Conservation (phyloP, 2,113 vertebrate species). For the Rhinolophus ferrumequinum region DNA sequence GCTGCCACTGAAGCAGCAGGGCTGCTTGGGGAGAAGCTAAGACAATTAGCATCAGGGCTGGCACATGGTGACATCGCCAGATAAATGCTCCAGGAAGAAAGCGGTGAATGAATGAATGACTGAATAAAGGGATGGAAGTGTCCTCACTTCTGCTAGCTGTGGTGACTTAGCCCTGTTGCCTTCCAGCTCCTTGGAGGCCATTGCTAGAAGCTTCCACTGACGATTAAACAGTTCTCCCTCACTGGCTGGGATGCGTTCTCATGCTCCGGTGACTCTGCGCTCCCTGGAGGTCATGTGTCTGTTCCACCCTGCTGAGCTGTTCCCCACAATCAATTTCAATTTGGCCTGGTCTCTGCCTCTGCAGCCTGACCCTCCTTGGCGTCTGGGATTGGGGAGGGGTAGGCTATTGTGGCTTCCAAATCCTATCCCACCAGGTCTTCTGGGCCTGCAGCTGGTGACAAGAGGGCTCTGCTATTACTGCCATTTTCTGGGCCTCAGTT, state of each 20-base stretch:
- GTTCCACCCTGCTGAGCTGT: constrained; percentile 74
- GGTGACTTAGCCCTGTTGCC: neutral
- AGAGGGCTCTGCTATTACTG: neutral
- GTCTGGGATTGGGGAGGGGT: neutral
- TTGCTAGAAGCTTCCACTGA: neutral
- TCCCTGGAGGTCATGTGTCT: constrained; percentile 58
- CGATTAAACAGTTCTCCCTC: neutral
- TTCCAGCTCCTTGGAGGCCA: neutral
- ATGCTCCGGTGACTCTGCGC: neutral
- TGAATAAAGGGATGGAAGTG: fast-evolving
- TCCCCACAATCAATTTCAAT: constrained; percentile 75
- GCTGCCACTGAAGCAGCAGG: neutral
- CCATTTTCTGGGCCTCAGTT: neutral
- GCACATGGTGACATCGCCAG: fast-evolving
- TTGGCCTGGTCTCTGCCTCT: constrained; percentile 61
- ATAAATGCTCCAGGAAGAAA: neutral
- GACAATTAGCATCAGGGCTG: neutral
- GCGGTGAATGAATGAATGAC: neutral
- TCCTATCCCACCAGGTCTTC: fast-evolving
- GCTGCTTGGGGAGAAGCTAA: neutral
- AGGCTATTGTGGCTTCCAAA: neutral
- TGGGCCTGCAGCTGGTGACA: fast-evolving
- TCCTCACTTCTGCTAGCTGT: neutral
- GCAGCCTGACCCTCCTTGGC: neutral
- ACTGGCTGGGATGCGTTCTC: neutral